phyloP scores from a whole-genome alignment of 2,113 vertebrate species.

The Laticauda colubrina region DNA sequence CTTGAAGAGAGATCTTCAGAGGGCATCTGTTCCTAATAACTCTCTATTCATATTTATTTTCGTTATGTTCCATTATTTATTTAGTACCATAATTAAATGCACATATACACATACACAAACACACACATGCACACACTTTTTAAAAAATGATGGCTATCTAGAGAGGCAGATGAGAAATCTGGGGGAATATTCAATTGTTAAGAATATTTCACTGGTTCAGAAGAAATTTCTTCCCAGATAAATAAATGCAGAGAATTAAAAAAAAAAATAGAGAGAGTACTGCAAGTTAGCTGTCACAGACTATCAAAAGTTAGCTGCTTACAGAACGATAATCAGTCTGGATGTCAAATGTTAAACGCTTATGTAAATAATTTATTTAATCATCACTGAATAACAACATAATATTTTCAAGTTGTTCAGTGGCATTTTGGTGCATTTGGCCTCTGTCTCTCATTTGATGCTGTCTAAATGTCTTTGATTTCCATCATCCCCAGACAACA shows the following conservation, averaged over 20 bases:
- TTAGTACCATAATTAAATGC: not conserved
- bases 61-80: not conserved
- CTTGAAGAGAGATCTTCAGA: not conserved
- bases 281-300: not conserved
- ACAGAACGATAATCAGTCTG: not conserved
- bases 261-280: too few species aligned
- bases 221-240: not conserved
- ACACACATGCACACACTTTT: not conserved
- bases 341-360: not conserved
- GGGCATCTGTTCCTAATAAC: slow-evolving; percentile 18
- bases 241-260: not conserved
- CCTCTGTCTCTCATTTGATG: not conserved
- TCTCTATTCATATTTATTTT: slow-evolving; percentile 1
- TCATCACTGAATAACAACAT: not conserved
- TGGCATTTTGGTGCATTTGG: not conserved
- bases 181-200: not conserved
- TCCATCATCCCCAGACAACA: not conserved
- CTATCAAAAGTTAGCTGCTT: not conserved
- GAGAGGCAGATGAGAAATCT: not conserved
- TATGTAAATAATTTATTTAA: not conserved
- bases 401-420: not conserved
- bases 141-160: not conserved
- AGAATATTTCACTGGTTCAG: not conserved
- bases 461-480: not conserved
- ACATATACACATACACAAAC: not conserved